phyloP scores from a whole-genome alignment of 1,140 invertebrate genomes.

The Heliconius hewitsoni region DNA sequence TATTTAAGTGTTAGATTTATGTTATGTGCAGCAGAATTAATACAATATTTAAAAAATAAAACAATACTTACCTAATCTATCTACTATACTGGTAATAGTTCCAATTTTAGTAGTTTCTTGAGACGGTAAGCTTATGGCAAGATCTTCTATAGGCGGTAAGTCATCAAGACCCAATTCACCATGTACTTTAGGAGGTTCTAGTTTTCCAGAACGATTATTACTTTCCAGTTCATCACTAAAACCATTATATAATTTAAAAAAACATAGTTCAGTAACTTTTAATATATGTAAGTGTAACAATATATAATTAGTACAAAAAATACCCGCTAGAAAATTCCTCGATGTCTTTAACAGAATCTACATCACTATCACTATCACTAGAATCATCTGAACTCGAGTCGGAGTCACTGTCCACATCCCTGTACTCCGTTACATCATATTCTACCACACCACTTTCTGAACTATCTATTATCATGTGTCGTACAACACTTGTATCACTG shows the following conservation, averaged over 20 bases:
- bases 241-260: conserved; percentile 13
- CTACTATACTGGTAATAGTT: conserved; percentile 86
- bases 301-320: not conserved
- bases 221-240: conserved; percentile 64
- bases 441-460: conserved; percentile 64
- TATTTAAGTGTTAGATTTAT: not conserved
- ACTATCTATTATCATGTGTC: conserved; percentile 75
- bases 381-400: conserved; percentile 63
- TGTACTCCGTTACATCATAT: conserved; percentile 70
- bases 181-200: conserved; percentile 61
- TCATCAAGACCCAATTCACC: conserved; percentile 83
- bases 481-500: conserved; percentile 47
- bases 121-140: conserved; percentile 89
- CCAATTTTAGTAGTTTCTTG: conserved; percentile 89
- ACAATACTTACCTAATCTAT: conserved; percentile 84
- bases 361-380: conserved; percentile 64
- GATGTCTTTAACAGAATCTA: conserved; percentile 70
- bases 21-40: not conserved
- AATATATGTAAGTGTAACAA: not conserved
- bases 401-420: conserved; percentile 65
- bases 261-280: not conserved
- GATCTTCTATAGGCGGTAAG: conserved; percentile 91
- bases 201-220: conserved; percentile 45
- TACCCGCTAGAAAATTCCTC: conserved; percentile 71
- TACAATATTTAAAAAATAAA: not conserved